Percentiles rank a stretch among this genome's conserved stretches.
Conservation (phyloP, 2,113 vertebrate genomes). For the Theropithecus gelada region DNA sequence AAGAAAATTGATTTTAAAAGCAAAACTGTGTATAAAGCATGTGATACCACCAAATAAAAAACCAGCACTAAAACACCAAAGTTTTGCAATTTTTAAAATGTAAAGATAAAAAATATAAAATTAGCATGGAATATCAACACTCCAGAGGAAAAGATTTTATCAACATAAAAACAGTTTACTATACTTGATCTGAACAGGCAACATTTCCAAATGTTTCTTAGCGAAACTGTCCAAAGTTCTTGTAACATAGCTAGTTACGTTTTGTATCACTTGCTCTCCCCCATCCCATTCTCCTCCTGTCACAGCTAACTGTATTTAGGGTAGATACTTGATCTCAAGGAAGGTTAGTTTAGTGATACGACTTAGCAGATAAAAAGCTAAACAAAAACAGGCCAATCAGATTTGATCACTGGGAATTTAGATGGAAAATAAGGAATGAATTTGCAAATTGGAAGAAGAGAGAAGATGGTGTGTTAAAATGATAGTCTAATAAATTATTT, state of each 20-base stretch:
- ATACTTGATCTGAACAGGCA: neutral
- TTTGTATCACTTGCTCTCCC: neutral
- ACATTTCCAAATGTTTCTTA: neutral
- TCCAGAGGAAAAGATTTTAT: neutral
- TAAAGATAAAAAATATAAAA: neutral
- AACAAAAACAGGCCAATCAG: neutral
- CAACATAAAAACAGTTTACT: neutral
- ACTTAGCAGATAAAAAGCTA: neutral
- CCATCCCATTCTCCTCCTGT: neutral
- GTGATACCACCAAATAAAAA: slow-evolving; percentile 28
- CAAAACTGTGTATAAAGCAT: slow-evolving; percentile 7
- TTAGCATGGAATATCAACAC: neutral
- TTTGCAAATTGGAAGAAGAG: neutral
- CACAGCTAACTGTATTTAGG: neutral
- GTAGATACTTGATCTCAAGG: neutral
- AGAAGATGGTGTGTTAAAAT: neutral
- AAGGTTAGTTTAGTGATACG: neutral
- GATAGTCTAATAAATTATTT: neutral
- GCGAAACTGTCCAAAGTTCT: neutral
- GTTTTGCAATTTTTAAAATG: slow-evolving; percentile 34
- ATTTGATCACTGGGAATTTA: slow-evolving; percentile 22
- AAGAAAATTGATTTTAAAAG: neutral
- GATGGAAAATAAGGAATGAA: neutral
- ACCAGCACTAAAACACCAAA: neutral
- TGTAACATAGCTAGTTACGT: neutral